These are phyloP conservation scores for Callimorpha dominula DNA, from an alignment of 2,888 invertebrate genomes.

Conservation along the genomic window DNA sequence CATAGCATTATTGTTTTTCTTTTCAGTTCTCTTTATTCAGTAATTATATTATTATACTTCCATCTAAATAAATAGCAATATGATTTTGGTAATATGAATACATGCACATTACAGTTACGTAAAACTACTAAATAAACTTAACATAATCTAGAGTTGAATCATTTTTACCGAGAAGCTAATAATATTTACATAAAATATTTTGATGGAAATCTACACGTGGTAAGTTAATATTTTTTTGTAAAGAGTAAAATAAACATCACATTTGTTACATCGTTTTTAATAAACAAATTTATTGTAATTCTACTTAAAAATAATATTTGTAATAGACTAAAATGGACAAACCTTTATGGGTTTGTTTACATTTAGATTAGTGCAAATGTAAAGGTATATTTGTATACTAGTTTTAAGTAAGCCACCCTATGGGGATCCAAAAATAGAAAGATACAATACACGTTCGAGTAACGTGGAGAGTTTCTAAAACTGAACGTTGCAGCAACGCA, in stretches of 20 bases:
- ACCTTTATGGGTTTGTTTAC: background rate
- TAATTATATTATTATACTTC: background rate
- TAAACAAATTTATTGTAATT: background rate
- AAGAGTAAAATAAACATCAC: background rate
- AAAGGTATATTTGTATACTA: background rate
- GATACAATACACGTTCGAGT: background rate
- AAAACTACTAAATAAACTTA: background rate
- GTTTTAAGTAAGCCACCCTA: background rate
- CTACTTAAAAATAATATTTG: background rate
- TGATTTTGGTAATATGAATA: background rate
- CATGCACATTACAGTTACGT: background rate
- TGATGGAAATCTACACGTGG: background rate
- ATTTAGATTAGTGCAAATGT: background rate
- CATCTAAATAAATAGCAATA: background rate
- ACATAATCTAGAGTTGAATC: background rate
- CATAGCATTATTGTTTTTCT: no score
- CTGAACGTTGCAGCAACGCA: no score
- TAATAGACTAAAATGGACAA: background rate
- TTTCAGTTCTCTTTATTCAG: no score
- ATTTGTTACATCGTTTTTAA: background rate
- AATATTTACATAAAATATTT: background rate
- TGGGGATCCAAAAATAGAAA: background rate
- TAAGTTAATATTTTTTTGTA: background rate
- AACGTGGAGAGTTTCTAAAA: background rate
- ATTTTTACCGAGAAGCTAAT: background rate